A percentile compares a stretch with the other conserved stretches of the same genome.
These are phyloP conservation scores for Drosophila sordidapex DNA, from an alignment of 2,888 invertebrate genomes.

Conservation along the genomic window DNA sequence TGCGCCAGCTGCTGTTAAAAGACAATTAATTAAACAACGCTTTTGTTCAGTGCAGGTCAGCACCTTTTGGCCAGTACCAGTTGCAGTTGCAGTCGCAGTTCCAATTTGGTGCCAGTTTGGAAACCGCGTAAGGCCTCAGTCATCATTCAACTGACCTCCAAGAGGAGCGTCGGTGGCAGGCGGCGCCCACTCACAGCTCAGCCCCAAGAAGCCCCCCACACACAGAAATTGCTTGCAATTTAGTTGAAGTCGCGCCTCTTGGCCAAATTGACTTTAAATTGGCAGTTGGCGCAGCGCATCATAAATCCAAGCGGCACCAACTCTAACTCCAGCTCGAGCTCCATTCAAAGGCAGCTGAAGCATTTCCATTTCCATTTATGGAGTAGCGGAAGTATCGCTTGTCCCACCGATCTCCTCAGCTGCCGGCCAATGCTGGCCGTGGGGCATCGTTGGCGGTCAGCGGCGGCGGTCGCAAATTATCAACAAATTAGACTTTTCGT, in stretches of 20 bases:
- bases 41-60: background rate
- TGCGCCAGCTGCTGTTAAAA: conserved; percentile 37
- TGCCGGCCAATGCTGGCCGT: conserved; percentile 47
- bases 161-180: conserved; percentile 12
- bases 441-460: conserved; percentile 80
- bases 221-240: conserved; percentile 80
- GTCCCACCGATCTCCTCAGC: conserved; percentile 8
- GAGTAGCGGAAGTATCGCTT: conserved; percentile 62
- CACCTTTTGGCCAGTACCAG: background rate
- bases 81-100: background rate
- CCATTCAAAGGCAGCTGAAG: conserved; percentile 14
- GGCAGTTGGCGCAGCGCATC: conserved; percentile 75
- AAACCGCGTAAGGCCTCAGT: background rate
- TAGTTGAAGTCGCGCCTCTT: conserved; percentile 80
- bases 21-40: conserved; percentile 42
- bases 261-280: conserved; percentile 83
- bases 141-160: conserved; percentile 31
- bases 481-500: conserved; percentile 82
- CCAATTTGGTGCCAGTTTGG: background rate
- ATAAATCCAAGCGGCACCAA: conserved; percentile 65
- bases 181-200: conserved; percentile 12
- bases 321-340: conserved; percentile 20
- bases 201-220: conserved; percentile 20
- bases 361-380: conserved; percentile 50
- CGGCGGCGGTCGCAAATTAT: conserved; percentile 81